These are phyloP conservation scores for Colletes collaris DNA, from an alignment of 2,888 invertebrate genomes.

Conservation along the genomic window DNA sequence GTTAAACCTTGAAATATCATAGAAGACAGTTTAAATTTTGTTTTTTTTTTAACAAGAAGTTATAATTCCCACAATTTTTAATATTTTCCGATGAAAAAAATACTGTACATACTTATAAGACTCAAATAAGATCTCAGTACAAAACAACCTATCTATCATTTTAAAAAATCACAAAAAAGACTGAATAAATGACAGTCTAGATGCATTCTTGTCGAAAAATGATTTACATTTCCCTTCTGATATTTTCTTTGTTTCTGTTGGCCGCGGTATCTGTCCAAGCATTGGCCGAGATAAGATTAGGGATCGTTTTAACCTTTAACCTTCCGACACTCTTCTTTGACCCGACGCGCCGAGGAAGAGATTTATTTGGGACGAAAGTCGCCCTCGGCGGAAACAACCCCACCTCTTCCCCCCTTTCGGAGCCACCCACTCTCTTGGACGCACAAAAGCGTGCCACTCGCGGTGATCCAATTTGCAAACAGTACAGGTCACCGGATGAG, in stretches of 20 bases:
- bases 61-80: too few species aligned
- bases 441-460: conserved; percentile 45
- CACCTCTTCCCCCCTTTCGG: conserved; percentile 1
- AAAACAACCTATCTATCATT: too few species aligned
- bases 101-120: too few species aligned
- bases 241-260: not conserved
- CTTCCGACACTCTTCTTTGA: conserved; percentile 1
- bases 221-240: too few species aligned
- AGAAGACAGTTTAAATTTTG: too few species aligned
- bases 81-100: too few species aligned
- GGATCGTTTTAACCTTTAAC: conserved; percentile 31
- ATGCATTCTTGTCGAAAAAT: too few species aligned
- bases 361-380: conserved; percentile 48
- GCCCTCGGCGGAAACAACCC: conserved; percentile 27
- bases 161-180: too few species aligned
- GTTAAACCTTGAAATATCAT: too few species aligned
- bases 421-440: not conserved
- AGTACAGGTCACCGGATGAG: conserved; percentile 31
- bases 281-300: conserved; percentile 25
- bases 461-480: conserved; percentile 55
- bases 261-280: not conserved
- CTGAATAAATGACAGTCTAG: too few species aligned
- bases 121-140: too few species aligned
- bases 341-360: conserved; percentile 20
- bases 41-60: too few species aligned